A percentile compares a stretch with the other conserved stretches of the same genome.
phyloP scores from a whole-genome alignment of 2,113 vertebrate species.

The Emydura subglobosa region DNA sequence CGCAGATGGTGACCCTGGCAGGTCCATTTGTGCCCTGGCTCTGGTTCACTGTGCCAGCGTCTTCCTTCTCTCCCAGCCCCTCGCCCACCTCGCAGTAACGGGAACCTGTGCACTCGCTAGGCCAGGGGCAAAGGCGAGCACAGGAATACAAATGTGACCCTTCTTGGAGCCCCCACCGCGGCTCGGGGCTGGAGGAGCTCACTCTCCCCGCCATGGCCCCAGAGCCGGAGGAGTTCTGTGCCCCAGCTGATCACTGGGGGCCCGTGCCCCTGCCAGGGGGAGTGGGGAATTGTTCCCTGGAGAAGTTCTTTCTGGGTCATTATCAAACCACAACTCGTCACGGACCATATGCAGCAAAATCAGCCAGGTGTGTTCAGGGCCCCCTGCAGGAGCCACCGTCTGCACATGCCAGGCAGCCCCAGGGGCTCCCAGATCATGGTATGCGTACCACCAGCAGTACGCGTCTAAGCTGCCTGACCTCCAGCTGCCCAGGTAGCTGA shows the following conservation, averaged over 20 bases:
- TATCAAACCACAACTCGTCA: not conserved
- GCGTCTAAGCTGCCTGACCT: no score
- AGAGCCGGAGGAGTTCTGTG: no score
- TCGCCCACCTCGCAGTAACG: not conserved
- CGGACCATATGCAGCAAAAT: fast-evolving
- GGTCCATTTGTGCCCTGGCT: not conserved
- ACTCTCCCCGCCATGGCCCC: no score
- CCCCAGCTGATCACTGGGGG: no score
- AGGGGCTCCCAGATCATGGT: no score
- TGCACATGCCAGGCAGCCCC: not conserved
- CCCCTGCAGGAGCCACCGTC: not conserved
- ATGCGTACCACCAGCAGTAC: no score
- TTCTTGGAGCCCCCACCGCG: no score
- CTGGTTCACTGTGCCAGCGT: not conserved
- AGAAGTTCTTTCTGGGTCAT: not conserved
- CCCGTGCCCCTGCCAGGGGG: no score
- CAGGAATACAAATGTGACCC: no score
- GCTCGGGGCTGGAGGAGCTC: no score
- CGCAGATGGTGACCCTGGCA: not conserved
- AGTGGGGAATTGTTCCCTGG: not conserved
- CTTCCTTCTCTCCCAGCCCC: not conserved
- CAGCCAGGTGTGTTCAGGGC: not conserved
- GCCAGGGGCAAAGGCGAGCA: no score
- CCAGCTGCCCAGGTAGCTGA: no score
- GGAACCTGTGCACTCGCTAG: not conserved